Evolutionary conservation across 2,113 vertebrate species (phyloP).

Genomic region (Zootoca vivipara): DNA sequence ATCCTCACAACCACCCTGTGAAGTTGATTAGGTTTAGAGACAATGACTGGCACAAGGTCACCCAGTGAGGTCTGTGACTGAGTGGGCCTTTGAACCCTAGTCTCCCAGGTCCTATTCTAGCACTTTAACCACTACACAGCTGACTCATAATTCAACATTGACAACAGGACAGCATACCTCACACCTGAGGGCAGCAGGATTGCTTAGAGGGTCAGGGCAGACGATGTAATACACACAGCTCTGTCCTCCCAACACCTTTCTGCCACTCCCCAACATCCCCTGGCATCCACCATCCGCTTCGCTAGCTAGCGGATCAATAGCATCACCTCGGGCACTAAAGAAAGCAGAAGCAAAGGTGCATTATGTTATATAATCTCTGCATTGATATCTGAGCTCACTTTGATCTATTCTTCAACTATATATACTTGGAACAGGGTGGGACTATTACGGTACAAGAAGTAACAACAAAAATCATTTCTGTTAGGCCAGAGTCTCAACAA

Average conservation of each 20-base stretch:
- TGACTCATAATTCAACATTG: no score
- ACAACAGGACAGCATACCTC: background rate
- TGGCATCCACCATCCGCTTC: background rate
- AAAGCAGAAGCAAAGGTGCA: slow-evolving; percentile 58
- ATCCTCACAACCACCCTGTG: no score
- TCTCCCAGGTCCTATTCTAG: no score
- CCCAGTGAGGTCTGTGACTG: no score
- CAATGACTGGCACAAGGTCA: no score
- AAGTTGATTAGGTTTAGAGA: no score
- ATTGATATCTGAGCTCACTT: slow-evolving; percentile 63
- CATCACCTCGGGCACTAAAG: slow-evolving; percentile 49
- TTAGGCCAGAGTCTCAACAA: slow-evolving; percentile 47
- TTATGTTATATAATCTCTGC: slow-evolving; percentile 66
- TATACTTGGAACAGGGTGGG: slow-evolving; percentile 53
- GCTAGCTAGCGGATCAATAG: slow-evolving; percentile 65
- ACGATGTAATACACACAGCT: background rate
- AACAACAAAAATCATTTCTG: slow-evolving; percentile 36
- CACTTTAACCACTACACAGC: no score
- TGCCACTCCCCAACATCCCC: background rate
- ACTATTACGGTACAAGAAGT: slow-evolving; percentile 48
- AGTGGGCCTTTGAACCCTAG: no score
- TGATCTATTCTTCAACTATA: slow-evolving; percentile 65
- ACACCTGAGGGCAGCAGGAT: no score
- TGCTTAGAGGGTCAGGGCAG: background rate
- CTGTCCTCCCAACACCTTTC: background rate